Conservation (phyloP, 2,113 vertebrate species). For the Meleagris gallopavo region DNA sequence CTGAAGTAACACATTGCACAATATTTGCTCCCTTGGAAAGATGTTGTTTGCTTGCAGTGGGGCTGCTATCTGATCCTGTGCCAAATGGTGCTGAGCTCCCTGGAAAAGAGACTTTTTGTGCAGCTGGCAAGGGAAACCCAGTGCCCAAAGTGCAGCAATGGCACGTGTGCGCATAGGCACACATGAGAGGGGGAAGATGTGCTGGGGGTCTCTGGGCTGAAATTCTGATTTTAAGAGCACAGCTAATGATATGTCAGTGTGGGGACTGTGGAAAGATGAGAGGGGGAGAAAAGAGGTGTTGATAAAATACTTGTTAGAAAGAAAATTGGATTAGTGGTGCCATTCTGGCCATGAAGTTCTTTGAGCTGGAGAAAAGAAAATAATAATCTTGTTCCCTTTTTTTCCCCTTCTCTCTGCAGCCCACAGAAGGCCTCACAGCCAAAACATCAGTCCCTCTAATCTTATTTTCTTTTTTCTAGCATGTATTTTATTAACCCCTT, state of each 20-base stretch:
- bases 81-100: neutral
- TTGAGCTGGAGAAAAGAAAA: slow-evolving; percentile 63
- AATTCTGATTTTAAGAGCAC: neutral
- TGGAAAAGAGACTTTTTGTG: neutral
- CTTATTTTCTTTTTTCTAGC: slow-evolving; percentile 78
- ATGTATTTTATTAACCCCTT: slow-evolving; percentile 81
- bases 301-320: slow-evolving; percentile 74
- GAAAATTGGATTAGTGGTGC: slow-evolving; percentile 78
- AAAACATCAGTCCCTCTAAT: slow-evolving; percentile 75
- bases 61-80: slow-evolving; percentile 56
- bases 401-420: slow-evolving; percentile 13
- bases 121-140: neutral
- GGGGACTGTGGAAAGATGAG: slow-evolving; percentile 27
- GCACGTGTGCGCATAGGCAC: neutral
- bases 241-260: neutral
- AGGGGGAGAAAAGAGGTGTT: slow-evolving; percentile 18
- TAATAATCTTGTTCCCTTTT: slow-evolving; percentile 73
- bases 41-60: slow-evolving; percentile 51
- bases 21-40: slow-evolving; percentile 38
- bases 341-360: slow-evolving; percentile 73
- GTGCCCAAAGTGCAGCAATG: neutral
- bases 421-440: slow-evolving; percentile 71
- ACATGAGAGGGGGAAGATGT: neutral
- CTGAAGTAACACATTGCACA: slow-evolving; percentile 45
- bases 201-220: neutral